These are phyloP conservation scores for Euzetes globulus DNA, from an alignment of 2,888 invertebrate genomes.

Conservation along the genomic window DNA sequence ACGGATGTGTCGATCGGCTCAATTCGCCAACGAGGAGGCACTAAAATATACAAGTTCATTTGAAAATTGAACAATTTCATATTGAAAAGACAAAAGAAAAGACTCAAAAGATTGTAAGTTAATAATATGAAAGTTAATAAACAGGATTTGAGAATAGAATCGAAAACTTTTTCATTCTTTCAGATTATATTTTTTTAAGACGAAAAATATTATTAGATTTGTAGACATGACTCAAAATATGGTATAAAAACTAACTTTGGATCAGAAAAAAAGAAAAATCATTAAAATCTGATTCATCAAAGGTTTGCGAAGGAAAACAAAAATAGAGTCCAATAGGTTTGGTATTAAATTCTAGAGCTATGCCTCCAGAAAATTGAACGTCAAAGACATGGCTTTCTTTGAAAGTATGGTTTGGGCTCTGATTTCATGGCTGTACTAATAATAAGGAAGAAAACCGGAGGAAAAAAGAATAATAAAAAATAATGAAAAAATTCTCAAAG, in stretches of 20 bases:
- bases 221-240: neutral
- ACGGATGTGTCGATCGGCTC: slow-evolving; percentile 43
- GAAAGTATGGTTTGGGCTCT: neutral
- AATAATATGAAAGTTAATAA: neutral
- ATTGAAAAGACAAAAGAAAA: neutral
- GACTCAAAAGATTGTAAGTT: too few species aligned
- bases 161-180: neutral
- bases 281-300: slow-evolving; percentile 9
- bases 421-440: neutral
- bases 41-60: slow-evolving; percentile 37
- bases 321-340: neutral
- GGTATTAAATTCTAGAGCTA: too few species aligned
- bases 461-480: slow-evolving; percentile 11
- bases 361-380: neutral
- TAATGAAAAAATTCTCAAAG: slow-evolving; percentile 3
- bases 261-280: neutral
- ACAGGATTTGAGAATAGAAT: neutral
- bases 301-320: neutral
- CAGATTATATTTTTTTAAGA: neutral
- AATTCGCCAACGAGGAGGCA: slow-evolving; percentile 44
- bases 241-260: neutral
- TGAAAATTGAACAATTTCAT: neutral
- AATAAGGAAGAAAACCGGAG: neutral
- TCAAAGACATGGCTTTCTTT: neutral
- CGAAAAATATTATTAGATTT: neutral